Evolutionary conservation across 2,113 vertebrate species (phyloP).

Genomic region (Delphinapterus leucas): DNA sequence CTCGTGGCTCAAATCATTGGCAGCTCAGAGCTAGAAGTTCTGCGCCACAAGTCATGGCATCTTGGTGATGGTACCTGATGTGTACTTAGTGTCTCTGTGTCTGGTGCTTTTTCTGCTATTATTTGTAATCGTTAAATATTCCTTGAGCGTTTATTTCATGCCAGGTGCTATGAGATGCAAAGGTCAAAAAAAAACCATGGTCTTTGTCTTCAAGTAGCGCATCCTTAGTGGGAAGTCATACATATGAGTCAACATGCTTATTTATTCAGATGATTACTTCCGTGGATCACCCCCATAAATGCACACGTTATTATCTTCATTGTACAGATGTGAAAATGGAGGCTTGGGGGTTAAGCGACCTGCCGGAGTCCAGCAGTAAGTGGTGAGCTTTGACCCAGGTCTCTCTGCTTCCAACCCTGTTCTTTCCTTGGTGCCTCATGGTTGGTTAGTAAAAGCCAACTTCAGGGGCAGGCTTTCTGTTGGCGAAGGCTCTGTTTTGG

Average conservation of each 20-base stretch:
- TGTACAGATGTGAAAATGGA: background rate
- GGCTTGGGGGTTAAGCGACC: too few species aligned
- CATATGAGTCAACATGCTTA: background rate
- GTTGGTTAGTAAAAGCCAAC: background rate
- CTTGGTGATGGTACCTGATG: background rate
- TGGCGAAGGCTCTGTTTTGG: background rate
- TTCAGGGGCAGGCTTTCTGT: background rate
- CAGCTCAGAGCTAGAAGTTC: background rate
- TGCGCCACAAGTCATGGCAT: accelerated
- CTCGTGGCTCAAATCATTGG: background rate
- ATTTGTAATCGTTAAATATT: background rate
- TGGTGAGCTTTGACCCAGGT: background rate
- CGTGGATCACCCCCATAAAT: background rate
- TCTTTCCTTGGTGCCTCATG: background rate
- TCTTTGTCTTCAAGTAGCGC: background rate
- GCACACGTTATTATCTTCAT: background rate
- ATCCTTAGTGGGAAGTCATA: background rate
- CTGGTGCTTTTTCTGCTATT: background rate
- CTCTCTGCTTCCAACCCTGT: too few species aligned
- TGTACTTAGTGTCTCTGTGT: background rate
- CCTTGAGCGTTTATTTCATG: background rate
- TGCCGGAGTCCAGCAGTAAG: background rate
- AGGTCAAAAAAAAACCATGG: background rate
- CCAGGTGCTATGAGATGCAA: background rate
- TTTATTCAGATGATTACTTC: background rate